Percentiles rank a stretch among this genome's conserved stretches.
Conservation (phyloP, 2,797 vertebrate genomes). For the Cirrhinus mrigala region DNA sequence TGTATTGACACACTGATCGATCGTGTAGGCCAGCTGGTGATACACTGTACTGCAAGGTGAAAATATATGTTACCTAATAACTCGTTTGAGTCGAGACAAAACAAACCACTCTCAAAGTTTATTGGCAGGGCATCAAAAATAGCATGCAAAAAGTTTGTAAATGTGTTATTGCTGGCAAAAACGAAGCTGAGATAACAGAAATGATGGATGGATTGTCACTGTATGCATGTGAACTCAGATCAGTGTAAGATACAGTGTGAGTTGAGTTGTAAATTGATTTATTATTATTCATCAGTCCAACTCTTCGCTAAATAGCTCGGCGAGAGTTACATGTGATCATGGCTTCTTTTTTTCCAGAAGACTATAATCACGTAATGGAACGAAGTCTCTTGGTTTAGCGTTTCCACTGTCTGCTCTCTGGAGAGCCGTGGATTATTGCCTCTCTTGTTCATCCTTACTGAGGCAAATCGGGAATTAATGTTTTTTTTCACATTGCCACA, state of each 20-base stretch:
- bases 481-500: not conserved
- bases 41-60: not conserved
- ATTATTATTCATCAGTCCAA: slow-evolving; percentile 7
- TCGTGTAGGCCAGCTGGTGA: not conserved
- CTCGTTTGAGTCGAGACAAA: not conserved
- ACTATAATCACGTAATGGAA: slow-evolving; percentile 3
- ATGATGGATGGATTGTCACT: slow-evolving; percentile 17
- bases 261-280: not conserved
- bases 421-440: slow-evolving; percentile 25
- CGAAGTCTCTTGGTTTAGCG: not conserved
- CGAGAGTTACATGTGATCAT: not conserved
- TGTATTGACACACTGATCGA: not conserved
- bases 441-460: slow-evolving; percentile 11
- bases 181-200: not conserved
- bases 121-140: slow-evolving; percentile 24
- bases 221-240: slow-evolving; percentile 1
- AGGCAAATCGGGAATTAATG: slow-evolving; percentile 9
- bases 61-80: slow-evolving; percentile 11
- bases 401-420: slow-evolving; percentile 29
- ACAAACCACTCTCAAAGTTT: not conserved
- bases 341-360: not conserved
- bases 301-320: not conserved
- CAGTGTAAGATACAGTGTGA: slow-evolving; percentile 1
- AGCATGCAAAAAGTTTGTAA: slow-evolving; percentile 6
- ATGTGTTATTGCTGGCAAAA: slow-evolving; percentile 34